Evolutionary conservation across 1,140 invertebrate genomes (phyloP).

Genomic region (Calephelis virginiensis): DNA sequence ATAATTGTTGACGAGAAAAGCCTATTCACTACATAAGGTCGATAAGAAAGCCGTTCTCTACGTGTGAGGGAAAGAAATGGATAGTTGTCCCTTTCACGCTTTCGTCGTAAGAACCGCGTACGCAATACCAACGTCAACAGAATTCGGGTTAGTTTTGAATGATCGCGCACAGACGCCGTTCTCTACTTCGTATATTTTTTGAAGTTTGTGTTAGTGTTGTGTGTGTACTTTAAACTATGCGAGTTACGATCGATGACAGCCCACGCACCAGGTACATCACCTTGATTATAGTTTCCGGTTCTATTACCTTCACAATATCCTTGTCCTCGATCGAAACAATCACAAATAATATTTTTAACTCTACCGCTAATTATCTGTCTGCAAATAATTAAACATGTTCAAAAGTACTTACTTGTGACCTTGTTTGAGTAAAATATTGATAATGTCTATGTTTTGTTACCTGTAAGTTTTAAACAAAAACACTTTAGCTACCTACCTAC

Average conservation of each 20-base stretch:
- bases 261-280: conserved; percentile 2
- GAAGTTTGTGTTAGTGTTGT: conserved; percentile 59
- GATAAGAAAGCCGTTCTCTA: conserved; percentile 55
- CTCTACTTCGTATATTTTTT: conserved; percentile 4
- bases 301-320: conserved; percentile 44
- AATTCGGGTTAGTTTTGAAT: conserved; percentile 65
- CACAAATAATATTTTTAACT: conserved; percentile 26
- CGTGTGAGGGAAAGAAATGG: conserved; percentile 69
- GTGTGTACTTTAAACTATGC: conserved; percentile 23
- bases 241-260: background rate
- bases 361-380: no score
- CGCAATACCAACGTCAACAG: conserved; percentile 27
- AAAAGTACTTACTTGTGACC: no score
- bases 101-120: conserved; percentile 57
- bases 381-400: no score
- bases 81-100: conserved; percentile 61
- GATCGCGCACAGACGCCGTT: conserved; percentile 55
- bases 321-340: conserved; percentile 71
- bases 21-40: conserved; percentile 31
- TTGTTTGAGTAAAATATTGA: no score
- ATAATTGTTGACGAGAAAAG: conserved; percentile 26
- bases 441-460: no score
- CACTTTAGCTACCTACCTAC: no score
- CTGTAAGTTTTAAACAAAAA: no score
- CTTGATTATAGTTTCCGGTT: conserved; percentile 5